Percentiles rank a stretch among this genome's conserved stretches.
Conservation (phyloP, 2,113 vertebrate species). For the Sander vitreus region DNA sequence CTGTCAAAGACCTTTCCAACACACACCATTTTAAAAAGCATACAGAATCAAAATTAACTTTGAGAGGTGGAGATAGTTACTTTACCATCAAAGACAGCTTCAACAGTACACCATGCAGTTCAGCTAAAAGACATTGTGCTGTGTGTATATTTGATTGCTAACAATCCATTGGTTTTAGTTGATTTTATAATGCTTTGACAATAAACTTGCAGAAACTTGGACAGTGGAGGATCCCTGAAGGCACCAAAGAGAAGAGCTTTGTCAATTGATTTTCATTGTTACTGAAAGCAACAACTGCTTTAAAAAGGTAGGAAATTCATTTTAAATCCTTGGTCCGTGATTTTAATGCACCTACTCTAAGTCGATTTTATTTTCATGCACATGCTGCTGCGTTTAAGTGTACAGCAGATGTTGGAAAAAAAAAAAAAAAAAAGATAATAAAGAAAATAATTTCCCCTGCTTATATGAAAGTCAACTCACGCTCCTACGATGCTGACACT, state of each 20-base stretch:
- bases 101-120: no score
- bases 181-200: neutral
- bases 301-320: neutral
- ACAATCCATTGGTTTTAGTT: neutral
- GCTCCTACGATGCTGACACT: conserved; percentile 99
- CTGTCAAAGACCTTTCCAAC: neutral
- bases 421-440: neutral
- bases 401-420: neutral
- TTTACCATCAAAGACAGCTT: no score
- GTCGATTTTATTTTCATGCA: neutral
- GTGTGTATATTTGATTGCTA: neutral
- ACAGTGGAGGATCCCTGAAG: no score
- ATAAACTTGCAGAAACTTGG: no score
- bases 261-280: neutral
- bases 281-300: neutral
- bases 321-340: neutral
- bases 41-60: neutral
- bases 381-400: neutral
- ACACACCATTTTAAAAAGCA: neutral
- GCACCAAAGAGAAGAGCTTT: no score
- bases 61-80: neutral
- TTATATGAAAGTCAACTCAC: conserved; percentile 82
- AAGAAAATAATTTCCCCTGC: neutral
- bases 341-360: neutral
- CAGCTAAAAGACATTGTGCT: no score